Evolutionary conservation across 2,113 vertebrate species (phyloP), one percentile per base, ranked within the genome.

Genomic region (Scomber colias): DNA sequence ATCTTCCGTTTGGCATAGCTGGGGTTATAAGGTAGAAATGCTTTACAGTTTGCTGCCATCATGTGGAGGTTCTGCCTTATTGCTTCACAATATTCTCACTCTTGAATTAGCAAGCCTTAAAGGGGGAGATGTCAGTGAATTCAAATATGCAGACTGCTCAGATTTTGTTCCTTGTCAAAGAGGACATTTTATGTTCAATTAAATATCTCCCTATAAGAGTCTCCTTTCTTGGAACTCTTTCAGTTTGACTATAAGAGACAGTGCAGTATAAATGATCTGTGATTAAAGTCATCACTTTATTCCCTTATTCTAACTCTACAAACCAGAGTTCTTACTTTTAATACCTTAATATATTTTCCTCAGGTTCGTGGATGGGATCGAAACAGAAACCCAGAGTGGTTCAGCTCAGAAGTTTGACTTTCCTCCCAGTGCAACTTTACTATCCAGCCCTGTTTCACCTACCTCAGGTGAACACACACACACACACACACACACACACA

Each of bases 341-440:
- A 40, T 40, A 40, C 35, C 31, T 16, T 19, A 10, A 19, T 11
- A 71, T 2, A n/a, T n/a, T 30, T 14, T 21, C 49, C 48, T 55
- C 86, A 96, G 95, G 82, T 94, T 95, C 91, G 93, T 96, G 46
- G 95, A 95, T 0, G 95, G 94, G 12, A 93, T 93, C 0, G 95
- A 96, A 84, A 85, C 94, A 15, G 95, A 95, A 35, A 90, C 79
- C 63, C 91, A 72, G 66, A 76, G 75, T 5, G 44, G 77, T 14
- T 85, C 83, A 0, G 70, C 79, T 12, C 92, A 77, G 3, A 94
- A 80, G 72, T 96, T 95, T 83, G 94, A 96, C 67, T 96, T 95
- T 57, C 91, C 87, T 72, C 78, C 88, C 57, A 88, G 68, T 7
- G 46, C 76, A 3, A 77, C 87, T n/a, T 85, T 80, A 1, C 66